phyloP scores from a whole-genome alignment of 2,797 vertebrate genomes.

The Poecilia velifera region DNA sequence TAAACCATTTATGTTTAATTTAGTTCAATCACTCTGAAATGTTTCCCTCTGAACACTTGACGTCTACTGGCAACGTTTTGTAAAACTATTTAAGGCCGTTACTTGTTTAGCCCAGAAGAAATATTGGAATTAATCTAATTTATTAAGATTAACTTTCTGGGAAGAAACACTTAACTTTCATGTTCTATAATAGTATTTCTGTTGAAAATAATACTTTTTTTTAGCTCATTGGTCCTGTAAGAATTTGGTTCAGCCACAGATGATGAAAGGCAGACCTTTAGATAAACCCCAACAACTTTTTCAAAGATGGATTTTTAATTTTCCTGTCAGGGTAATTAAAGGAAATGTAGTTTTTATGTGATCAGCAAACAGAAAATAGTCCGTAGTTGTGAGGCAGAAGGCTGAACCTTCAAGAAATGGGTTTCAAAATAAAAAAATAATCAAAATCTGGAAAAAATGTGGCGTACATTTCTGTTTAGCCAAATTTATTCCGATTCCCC shows the following conservation, averaged over 20 bases:
- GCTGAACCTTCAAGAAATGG: not conserved
- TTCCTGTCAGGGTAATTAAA: not conserved
- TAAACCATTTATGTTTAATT: not conserved
- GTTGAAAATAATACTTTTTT: not conserved
- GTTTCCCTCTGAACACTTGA: not conserved
- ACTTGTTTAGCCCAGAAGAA: not conserved
- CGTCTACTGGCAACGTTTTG: not conserved
- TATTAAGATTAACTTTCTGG: not conserved
- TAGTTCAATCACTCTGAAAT: not conserved
- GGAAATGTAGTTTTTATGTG: not conserved
- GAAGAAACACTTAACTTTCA: too few species aligned
- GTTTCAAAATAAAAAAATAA: not conserved
- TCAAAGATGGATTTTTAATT: not conserved
- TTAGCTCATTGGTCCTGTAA: not conserved
- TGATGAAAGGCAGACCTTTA: not conserved
- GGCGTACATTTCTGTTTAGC: not conserved
- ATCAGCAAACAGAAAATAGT: not conserved
- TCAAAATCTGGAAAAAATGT: not conserved
- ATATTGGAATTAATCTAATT: not conserved
- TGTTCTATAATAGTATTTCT: not conserved
- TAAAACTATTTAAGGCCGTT: not conserved
- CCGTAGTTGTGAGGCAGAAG: not conserved
- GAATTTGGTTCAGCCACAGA: not conserved
- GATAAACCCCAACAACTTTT: not conserved
- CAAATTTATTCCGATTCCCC: not conserved